Evolutionary conservation across 2,888 invertebrate genomes (phyloP).

Genomic region (Dasysyrphus albostriatus): DNA sequence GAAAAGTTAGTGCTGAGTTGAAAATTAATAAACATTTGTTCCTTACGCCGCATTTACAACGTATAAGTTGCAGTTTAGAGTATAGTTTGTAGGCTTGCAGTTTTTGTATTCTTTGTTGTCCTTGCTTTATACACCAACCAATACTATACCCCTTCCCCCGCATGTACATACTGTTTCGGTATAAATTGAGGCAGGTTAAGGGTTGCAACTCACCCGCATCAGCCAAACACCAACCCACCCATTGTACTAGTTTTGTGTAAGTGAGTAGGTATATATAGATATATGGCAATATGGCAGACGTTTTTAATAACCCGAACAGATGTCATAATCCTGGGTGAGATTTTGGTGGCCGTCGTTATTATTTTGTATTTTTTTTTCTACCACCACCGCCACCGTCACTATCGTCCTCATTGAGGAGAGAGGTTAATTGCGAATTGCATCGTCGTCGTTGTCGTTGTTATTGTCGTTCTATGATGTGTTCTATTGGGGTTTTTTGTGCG

Average conservation of each 20-base stretch:
- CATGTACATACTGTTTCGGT: neutral
- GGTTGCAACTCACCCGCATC: conserved; percentile 43
- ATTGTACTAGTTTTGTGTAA: neutral
- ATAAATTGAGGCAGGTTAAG: conserved; percentile 73
- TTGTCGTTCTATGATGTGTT: conserved; percentile 2
- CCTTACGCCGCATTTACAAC: conserved; percentile 12
- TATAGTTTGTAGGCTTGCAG: conserved; percentile 47
- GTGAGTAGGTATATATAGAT: conserved; percentile 20
- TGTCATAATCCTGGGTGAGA: conserved; percentile 73
- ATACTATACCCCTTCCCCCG: neutral
- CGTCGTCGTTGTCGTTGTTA: neutral
- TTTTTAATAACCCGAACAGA: conserved; percentile 76
- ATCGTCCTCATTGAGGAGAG: conserved; percentile 15
- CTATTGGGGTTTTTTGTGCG: conserved; percentile 24
- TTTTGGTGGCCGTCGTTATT: conserved; percentile 45
- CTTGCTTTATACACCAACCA: neutral
- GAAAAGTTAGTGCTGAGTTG: conserved; percentile 68
- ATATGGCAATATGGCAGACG: conserved; percentile 71
- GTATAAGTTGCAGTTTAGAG: conserved; percentile 45
- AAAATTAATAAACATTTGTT: conserved; percentile 70
- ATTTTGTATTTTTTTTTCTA: conserved; percentile 1
- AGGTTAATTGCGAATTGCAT: conserved; percentile 68
- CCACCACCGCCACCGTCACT: neutral
- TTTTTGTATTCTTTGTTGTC: conserved; percentile 9
- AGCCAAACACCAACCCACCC: conserved; percentile 12